These are phyloP conservation scores for Lordiphosa fenestrarum DNA, from an alignment of 2,888 invertebrate genomes.

Conservation along the genomic window DNA sequence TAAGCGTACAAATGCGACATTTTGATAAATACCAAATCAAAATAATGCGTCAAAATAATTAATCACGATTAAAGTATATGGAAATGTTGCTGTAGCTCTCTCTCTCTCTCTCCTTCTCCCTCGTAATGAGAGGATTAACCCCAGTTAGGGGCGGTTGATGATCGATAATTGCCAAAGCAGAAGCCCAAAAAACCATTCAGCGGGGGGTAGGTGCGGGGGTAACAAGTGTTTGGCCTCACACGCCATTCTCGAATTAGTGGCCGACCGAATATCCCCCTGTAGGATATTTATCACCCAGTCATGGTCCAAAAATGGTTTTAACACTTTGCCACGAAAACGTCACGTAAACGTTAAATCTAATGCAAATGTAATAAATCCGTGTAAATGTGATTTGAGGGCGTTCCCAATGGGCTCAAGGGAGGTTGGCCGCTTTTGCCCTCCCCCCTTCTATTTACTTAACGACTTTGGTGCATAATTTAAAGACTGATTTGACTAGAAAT, in stretches of 20 bases:
- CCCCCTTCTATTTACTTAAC: conserved; percentile 49
- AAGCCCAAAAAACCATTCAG: conserved; percentile 21
- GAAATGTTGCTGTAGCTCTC: not conserved
- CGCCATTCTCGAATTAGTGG: conserved; percentile 68
- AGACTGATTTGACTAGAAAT: conserved; percentile 38
- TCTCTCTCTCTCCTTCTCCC: too few relatives aligned
- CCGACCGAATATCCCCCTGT: conserved; percentile 1
- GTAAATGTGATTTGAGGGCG: conserved; percentile 35
- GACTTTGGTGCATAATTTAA: conserved; percentile 66
- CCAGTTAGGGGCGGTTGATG: conserved; percentile 38
- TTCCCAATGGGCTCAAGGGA: not conserved
- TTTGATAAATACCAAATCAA: conserved; percentile 74
- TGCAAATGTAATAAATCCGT: conserved; percentile 67
- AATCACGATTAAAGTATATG: conserved; percentile 64
- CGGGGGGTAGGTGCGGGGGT: conserved; percentile 25
- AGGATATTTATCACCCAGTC: conserved; percentile 12
- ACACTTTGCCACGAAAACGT: conserved; percentile 44
- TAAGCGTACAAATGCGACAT: conserved; percentile 66
- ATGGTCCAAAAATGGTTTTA: conserved; percentile 18
- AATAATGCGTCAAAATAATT: conserved; percentile 73
- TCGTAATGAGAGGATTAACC: conserved; percentile 10
- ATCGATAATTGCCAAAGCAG: conserved; percentile 60
- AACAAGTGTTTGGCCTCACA: conserved; percentile 69
- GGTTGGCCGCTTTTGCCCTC: conserved; percentile 7
- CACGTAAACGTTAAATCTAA: conserved; percentile 59